A percentile compares a stretch with the other conserved stretches of the same genome.
phyloP scores from a whole-genome alignment of 2,113 vertebrate genomes.

The Seriola dumerili region DNA sequence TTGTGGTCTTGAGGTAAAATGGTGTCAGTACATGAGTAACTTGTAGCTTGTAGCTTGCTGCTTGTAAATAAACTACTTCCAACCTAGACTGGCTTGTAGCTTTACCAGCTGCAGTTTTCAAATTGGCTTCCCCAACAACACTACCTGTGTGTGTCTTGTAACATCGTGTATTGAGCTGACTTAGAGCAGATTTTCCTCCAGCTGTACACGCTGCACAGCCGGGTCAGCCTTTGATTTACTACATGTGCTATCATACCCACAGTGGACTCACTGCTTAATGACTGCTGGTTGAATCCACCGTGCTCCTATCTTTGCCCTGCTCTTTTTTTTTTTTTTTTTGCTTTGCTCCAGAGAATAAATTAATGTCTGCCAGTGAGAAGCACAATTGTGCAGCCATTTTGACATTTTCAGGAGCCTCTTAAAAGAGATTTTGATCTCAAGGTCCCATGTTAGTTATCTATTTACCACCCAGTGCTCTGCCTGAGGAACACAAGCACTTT shows the following conservation, averaged over 20 bases:
- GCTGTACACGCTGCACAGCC: neutral
- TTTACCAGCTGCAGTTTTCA: too few species aligned
- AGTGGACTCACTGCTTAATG: constrained; percentile 2
- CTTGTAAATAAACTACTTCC: too few species aligned
- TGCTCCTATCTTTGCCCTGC: neutral
- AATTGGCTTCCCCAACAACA: too few species aligned
- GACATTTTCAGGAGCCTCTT: constrained; percentile 1
- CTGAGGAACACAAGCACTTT: neutral
- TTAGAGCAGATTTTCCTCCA: neutral
- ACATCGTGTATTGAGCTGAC: too few species aligned
- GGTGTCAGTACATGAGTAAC: too few species aligned
- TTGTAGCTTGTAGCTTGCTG: too few species aligned
- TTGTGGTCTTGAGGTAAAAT: too few species aligned
- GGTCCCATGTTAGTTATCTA: constrained; percentile 49
- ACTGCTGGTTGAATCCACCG: neutral
- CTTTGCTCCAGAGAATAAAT: neutral
- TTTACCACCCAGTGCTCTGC: constrained; percentile 45
- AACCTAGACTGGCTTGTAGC: too few species aligned
- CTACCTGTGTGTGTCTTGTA: too few species aligned
- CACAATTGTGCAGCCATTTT: neutral
- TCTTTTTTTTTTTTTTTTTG: neutral
- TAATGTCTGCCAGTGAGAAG: neutral
- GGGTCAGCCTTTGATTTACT: constrained; percentile 17
- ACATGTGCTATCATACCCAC: constrained; percentile 1
- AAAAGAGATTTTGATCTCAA: constrained; percentile 23